A percentile compares a stretch with the other conserved stretches of the same genome.
Conservation (phyloP, 2,888 invertebrate species). For the Rhogogaster chlorosoma region DNA sequence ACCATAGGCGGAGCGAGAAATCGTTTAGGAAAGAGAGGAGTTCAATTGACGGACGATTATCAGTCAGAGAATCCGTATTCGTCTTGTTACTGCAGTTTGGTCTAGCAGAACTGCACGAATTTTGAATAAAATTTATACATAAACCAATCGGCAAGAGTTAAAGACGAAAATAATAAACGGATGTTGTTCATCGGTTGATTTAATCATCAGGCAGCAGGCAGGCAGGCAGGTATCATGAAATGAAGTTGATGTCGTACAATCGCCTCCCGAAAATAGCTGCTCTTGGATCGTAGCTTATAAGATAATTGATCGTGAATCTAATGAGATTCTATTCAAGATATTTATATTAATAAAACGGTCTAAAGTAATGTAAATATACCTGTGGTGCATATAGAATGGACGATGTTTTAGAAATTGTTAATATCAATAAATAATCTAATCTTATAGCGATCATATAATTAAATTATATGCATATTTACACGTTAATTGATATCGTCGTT, state of each 20-base stretch:
- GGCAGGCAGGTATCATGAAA: neutral
- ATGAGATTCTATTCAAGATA: slow-evolving; percentile 1
- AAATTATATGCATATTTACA: slow-evolving; percentile 3
- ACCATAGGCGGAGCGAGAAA: slow-evolving; percentile 65
- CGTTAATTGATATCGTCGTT: neutral
- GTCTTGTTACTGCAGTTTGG: slow-evolving; percentile 67
- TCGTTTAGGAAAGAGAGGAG: slow-evolving; percentile 68
- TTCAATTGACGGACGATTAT: slow-evolving; percentile 68
- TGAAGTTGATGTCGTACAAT: neutral
- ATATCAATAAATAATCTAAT: slow-evolving; percentile 1
- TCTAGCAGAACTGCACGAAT: slow-evolving; percentile 11
- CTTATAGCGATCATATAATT: slow-evolving; percentile 7
- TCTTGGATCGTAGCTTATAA: neutral
- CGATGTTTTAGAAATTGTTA: slow-evolving; percentile 22
- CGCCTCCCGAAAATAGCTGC: neutral
- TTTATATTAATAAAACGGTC: neutral
- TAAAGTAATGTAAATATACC: slow-evolving; percentile 42
- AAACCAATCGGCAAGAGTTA: neutral
- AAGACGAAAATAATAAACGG: neutral
- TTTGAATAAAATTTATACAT: neutral
- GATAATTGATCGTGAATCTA: slow-evolving; percentile 18
- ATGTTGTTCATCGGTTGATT: neutral
- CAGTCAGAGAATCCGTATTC: slow-evolving; percentile 64
- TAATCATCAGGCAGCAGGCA: neutral
- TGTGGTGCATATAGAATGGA: slow-evolving; percentile 22